These are phyloP conservation scores for Furnarius figulus DNA, from an alignment of 2,113 vertebrate genomes.

Conservation along the genomic window DNA sequence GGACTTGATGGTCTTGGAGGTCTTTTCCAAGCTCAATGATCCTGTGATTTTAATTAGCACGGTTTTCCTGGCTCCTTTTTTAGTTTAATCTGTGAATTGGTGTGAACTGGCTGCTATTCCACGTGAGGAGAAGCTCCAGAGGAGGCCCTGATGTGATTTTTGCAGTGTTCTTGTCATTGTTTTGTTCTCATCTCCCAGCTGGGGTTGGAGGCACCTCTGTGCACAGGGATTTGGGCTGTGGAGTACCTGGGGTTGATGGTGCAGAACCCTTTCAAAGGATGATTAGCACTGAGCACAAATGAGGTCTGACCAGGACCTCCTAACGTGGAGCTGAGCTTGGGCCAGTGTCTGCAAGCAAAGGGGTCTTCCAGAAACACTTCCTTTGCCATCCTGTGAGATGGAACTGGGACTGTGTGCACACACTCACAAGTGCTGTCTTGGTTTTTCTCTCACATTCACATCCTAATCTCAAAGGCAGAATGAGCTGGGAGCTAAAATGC, in stretches of 20 bases:
- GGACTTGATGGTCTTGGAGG: background rate
- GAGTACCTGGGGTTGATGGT: background rate
- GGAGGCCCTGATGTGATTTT: background rate
- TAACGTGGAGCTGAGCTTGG: background rate
- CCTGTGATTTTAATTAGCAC: background rate
- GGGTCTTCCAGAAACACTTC: background rate
- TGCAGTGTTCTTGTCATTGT: background rate
- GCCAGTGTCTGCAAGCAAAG: background rate
- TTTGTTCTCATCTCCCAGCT: background rate
- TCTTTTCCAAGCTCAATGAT: background rate
- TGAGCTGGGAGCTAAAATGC: background rate
- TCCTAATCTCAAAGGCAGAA: background rate
- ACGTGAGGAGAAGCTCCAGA: background rate
- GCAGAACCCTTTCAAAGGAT: background rate
- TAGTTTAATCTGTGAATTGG: background rate
- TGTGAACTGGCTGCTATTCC: background rate
- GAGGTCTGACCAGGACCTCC: background rate
- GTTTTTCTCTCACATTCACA: background rate
- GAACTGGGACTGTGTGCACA: background rate
- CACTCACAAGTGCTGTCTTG: rapidly evolving
- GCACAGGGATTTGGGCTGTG: background rate
- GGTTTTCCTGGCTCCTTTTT: background rate
- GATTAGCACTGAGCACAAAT: background rate
- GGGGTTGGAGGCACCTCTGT: background rate
- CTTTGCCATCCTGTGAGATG: background rate